Evolutionary conservation across 2,113 vertebrate species (phyloP).

Genomic region (Dermatemys mawii): DNA sequence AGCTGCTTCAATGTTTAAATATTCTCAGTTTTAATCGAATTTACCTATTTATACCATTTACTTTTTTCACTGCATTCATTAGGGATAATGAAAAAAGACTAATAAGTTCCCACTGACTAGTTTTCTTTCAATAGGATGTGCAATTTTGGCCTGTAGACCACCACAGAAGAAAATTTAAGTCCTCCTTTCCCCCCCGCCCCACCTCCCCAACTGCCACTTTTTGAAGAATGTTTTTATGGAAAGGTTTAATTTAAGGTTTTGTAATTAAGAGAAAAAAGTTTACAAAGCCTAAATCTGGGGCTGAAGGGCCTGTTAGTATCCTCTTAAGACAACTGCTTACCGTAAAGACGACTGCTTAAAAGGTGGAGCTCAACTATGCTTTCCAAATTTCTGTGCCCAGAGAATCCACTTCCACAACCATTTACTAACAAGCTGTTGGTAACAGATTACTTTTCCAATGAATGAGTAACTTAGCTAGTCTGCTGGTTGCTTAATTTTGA

Average conservation of each 20-base stretch:
- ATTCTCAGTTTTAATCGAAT: neutral
- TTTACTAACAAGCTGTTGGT: too few species aligned
- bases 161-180: neutral
- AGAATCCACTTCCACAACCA: neutral
- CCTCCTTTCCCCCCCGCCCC: neutral
- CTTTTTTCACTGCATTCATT: neutral
- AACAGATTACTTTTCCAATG: neutral
- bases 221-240: neutral
- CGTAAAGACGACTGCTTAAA: neutral
- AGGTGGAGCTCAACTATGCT: rapidly evolving
- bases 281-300: neutral
- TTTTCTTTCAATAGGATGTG: neutral
- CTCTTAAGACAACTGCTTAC: neutral
- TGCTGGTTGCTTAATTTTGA: neutral
- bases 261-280: neutral
- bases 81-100: neutral
- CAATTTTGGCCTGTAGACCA: neutral
- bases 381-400: neutral
- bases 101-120: neutral
- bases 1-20: neutral
- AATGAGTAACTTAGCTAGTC: neutral
- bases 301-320: neutral
- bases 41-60: neutral
- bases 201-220: neutral
- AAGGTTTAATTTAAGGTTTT: neutral